Base-by-base conservation (phyloP, 2,797 vertebrate species). In the Gobio occitaniae region DNA sequence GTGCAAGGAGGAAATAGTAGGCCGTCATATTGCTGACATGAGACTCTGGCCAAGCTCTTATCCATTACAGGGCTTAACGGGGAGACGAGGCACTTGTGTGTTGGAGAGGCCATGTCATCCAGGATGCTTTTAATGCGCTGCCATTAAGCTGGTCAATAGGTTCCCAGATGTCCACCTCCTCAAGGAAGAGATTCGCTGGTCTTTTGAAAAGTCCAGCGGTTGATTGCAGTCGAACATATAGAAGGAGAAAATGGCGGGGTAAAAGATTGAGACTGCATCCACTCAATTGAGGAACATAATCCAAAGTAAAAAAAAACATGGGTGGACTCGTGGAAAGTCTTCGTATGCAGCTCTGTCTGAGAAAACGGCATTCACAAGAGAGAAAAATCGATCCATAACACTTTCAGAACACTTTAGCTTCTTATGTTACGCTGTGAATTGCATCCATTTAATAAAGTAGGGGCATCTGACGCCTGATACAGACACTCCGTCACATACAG, bases 151-250 rank as follows among this genome's bases (percentile, higher is more conserved):
- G 54, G 63, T 69, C 87, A 82, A 86, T 84, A 84, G 71, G 63
- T 81, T 87, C 86, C 84, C 87, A 75, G 36, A 84, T 66, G 81
- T 90, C 84, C 89, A 87, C 88, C 54, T 88, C 85, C 84, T 88
- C 84, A 66, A 80, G 56, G 32, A 52, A 16, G 61, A 87, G 44
- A 52, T 76, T 52, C 0, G 50, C 48, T 12, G 17, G 38, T 69
- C 59, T 44, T 68, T 76, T 56, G 63, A 84, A 76, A 84, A 78
- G 38, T 78, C 54, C 68, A 63, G 76, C 66, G 3, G 65, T 47
- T 78, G 63, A 78, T 47, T 59, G 75, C 25, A 21, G 48, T 52
- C 1, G 15, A 84, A 44, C 38, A 9, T 72, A 61, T 63, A 61
- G 76, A 56, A 25, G 6, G 9, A 63, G 54, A 74, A 29, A 52